A percentile compares a stretch with the other conserved stretches of the same genome.
phyloP scores from a whole-genome alignment of 2,888 invertebrate species.

The Bhutanitis thaidina region DNA sequence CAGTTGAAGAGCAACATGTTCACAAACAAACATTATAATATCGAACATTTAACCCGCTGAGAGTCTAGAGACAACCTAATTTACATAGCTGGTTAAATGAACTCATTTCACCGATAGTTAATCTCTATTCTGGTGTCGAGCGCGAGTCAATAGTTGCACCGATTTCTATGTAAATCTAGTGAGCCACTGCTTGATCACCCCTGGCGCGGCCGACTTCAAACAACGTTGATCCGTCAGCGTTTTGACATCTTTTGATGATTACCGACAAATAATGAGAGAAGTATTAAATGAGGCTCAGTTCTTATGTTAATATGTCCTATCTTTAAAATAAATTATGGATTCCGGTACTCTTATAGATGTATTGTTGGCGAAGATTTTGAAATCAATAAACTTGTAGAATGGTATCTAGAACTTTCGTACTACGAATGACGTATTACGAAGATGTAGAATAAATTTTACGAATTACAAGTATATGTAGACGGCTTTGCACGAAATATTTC shows the following conservation, averaged over 20 bases:
- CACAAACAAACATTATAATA: no score
- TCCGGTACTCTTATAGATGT: conserved; percentile 4
- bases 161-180: conserved; percentile 61
- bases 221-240: conserved; percentile 57
- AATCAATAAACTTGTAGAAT: no score
- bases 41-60: not conserved
- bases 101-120: conserved; percentile 35
- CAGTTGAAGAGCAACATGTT: no score
- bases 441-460: no score
- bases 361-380: conserved; percentile 2
- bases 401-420: no score
- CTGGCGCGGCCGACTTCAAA: conserved; percentile 62
- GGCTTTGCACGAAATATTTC: no score
- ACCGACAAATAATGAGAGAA: conserved; percentile 70
- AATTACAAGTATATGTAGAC: no score
- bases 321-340: conserved; percentile 23
- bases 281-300: conserved; percentile 35
- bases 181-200: conserved; percentile 42
- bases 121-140: conserved; percentile 42
- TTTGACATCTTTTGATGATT: conserved; percentile 74
- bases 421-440: no score
- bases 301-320: conserved; percentile 23
- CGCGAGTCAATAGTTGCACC: conserved; percentile 33
- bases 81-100: conserved; percentile 22
- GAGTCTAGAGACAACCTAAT: conserved; percentile 8